Percentiles rank a stretch among this genome's conserved stretches.
Evolutionary conservation across 2,797 vertebrate genomes (phyloP).

Genomic region (Danio albolineatus): DNA sequence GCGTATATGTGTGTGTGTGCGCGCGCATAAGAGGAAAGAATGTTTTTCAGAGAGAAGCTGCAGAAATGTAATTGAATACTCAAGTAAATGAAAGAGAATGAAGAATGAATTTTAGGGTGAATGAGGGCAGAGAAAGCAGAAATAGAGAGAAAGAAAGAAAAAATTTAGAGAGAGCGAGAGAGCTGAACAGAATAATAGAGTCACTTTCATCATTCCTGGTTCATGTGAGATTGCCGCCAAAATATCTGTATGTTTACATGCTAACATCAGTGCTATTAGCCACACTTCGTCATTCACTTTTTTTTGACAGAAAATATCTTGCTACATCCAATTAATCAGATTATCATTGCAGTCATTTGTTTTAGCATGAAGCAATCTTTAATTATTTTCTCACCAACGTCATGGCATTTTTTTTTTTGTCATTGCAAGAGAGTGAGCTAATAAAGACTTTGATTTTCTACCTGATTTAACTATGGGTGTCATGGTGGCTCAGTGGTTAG

Average conservation of each 20-base stretch:
- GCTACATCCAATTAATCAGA: not conserved
- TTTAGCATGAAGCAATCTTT: not conserved
- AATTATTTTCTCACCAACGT: not conserved
- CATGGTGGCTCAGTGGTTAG: no score
- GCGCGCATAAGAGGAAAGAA: constrained; percentile 46
- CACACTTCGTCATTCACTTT: not conserved
- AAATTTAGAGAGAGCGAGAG: constrained; percentile 39
- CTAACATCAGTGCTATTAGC: not conserved
- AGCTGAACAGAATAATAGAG: constrained; percentile 60
- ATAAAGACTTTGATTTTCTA: not conserved
- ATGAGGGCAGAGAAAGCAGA: constrained; percentile 29
- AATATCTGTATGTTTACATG: constrained; percentile 8
- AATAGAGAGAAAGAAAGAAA: constrained; percentile 20
- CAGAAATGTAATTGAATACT: constrained; percentile 53
- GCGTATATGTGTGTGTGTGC: constrained; percentile 58
- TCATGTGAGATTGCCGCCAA: constrained; percentile 25
- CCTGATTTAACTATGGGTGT: no score
- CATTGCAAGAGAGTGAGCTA: no score
- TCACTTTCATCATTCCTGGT: constrained; percentile 68
- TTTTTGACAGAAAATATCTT: not conserved
- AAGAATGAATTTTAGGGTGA: constrained; percentile 50
- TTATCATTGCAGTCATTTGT: not conserved
- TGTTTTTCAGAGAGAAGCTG: constrained; percentile 49
- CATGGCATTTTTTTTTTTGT: not conserved
- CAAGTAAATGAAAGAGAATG: constrained; percentile 47